Percentiles rank a stretch among this genome's conserved stretches.
phyloP scores from a whole-genome alignment of 1,140 invertebrate species.

The Melipona quadrifasciata region DNA sequence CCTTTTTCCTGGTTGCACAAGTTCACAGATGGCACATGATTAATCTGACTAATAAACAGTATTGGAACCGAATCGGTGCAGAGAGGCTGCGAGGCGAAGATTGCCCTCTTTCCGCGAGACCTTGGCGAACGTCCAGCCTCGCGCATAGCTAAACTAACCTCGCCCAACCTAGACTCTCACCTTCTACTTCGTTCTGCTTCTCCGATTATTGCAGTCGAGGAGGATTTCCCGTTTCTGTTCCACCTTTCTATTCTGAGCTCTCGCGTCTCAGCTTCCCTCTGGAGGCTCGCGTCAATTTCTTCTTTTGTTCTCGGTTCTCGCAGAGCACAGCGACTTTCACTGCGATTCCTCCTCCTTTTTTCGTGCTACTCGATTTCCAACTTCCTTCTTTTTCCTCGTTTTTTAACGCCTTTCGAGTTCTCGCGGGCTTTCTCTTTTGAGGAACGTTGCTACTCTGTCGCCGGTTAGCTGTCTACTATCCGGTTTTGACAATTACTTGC shows the following conservation, averaged over 20 bases:
- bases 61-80: slow-evolving; percentile 24
- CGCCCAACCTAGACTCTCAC: slow-evolving; percentile 52
- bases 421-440: too few relatives aligned
- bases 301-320: neutral
- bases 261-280: neutral
- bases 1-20: neutral
- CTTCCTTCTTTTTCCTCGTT: too few relatives aligned
- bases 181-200: slow-evolving; percentile 42
- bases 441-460: too few relatives aligned
- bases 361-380: too few relatives aligned
- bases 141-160: slow-evolving; percentile 42
- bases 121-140: slow-evolving; percentile 56
- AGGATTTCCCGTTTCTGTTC: neutral
- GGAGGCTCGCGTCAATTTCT: neutral
- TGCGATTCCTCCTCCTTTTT: neutral
- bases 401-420: too few relatives aligned
- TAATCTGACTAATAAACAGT: slow-evolving; percentile 14
- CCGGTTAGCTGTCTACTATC: too few relatives aligned
- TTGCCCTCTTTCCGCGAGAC: slow-evolving; percentile 52
- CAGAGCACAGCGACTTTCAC: neutral
- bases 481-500: too few relatives aligned
- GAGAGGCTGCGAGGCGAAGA: slow-evolving; percentile 47
- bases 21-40: neutral
- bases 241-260: slow-evolving; percentile 2
- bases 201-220: neutral